Conservation (phyloP, 2,797 vertebrate species). For the Crocodylus rhombifer region DNA sequence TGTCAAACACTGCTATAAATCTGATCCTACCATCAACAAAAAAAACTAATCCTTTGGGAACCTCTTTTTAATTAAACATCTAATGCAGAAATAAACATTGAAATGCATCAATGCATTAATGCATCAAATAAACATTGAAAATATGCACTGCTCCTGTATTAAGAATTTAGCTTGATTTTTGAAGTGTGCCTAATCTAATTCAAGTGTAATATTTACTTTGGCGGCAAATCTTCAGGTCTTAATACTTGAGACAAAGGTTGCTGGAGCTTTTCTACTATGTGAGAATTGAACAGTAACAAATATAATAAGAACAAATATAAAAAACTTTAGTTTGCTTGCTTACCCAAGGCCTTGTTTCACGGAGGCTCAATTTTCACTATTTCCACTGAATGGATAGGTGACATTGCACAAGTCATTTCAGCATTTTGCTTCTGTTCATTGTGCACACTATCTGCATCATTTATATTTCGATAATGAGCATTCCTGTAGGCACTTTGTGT, state of each 20-base stretch:
- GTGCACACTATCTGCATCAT: too few species aligned
- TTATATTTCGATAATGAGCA: too few species aligned
- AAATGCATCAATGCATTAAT: background rate
- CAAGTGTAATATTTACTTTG: slow-evolving; percentile 49
- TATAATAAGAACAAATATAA: background rate
- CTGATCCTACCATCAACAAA: slow-evolving; percentile 50
- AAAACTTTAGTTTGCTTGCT: background rate
- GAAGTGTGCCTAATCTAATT: slow-evolving; percentile 62
- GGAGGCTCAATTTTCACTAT: background rate
- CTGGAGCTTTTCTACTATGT: slow-evolving; percentile 23
- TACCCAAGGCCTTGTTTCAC: background rate
- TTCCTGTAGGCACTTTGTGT: too few species aligned
- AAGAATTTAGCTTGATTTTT: slow-evolving; percentile 51
- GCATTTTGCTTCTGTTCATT: background rate
- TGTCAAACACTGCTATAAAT: slow-evolving; percentile 64
- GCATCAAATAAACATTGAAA: slow-evolving; percentile 34
- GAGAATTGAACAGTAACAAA: background rate
- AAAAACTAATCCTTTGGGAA: slow-evolving; percentile 62
- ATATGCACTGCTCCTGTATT: slow-evolving; percentile 6
- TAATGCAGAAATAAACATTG: slow-evolving; percentile 60
- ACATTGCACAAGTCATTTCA: background rate
- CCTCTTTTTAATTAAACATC: slow-evolving; percentile 78
- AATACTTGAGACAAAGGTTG: slow-evolving; percentile 42
- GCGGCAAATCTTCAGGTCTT: slow-evolving; percentile 47
- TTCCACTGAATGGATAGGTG: background rate